phyloP scores from a whole-genome alignment of 2,113 vertebrate species.

The Myocastor coypus region DNA sequence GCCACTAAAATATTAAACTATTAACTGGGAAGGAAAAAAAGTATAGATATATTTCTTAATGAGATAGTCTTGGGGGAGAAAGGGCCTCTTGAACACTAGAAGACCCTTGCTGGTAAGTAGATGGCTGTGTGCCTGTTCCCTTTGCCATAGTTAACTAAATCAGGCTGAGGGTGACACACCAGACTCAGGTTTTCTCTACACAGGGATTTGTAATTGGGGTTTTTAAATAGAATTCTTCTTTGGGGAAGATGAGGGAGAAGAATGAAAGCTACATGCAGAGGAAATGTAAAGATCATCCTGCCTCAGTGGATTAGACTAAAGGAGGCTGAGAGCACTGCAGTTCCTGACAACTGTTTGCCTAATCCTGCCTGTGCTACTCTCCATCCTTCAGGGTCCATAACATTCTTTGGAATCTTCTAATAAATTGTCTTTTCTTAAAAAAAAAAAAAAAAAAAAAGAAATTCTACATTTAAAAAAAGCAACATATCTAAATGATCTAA shows the following conservation, averaged over 20 bases:
- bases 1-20: constrained; percentile 1
- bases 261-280: not conserved
- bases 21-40: not conserved
- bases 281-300: not conserved
- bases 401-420: not conserved
- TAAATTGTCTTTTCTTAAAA: not conserved
- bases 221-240: not conserved
- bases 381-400: not conserved
- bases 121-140: not conserved
- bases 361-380: not conserved
- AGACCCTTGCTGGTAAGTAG: not conserved
- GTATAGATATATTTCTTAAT: not conserved
- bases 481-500: constrained; percentile 33
- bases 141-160: not conserved
- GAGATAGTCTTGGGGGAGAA: not conserved
- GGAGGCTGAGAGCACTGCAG: not conserved
- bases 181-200: not conserved
- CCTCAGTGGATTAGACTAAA: not conserved
- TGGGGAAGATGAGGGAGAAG: not conserved
- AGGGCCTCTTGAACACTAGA: not conserved
- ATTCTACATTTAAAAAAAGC: too few species aligned
- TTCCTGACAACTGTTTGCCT: too few species aligned
- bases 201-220: not conserved
- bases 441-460: not conserved
- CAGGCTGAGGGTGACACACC: too few species aligned